phyloP scores from a whole-genome alignment of 2,797 vertebrate species.

The Sebastes flavidus region DNA sequence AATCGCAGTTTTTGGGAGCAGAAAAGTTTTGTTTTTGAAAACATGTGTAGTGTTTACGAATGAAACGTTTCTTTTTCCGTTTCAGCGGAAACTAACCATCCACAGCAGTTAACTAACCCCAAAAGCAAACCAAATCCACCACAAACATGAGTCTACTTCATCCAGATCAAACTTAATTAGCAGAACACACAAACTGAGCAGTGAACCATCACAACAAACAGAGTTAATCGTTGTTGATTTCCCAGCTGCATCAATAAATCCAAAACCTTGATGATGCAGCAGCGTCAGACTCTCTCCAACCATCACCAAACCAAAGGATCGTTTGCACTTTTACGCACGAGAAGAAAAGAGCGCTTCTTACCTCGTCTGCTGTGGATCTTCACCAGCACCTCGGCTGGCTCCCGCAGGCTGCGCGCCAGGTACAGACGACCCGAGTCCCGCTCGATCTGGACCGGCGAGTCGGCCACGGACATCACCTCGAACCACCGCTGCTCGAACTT shows the following conservation, averaged over 20 bases:
- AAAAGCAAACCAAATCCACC: not conserved
- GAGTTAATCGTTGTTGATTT: not conserved
- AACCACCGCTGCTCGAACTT: conserved; percentile 84
- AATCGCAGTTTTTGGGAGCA: not conserved
- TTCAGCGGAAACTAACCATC: not conserved
- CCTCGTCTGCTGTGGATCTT: conserved; percentile 82
- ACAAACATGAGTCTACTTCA: not conserved
- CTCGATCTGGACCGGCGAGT: conserved; percentile 82
- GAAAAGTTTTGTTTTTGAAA: no score
- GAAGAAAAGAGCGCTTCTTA: conserved; percentile 31
- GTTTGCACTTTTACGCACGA: conserved; percentile 11
- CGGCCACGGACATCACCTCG: conserved; percentile 77
- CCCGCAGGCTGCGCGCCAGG: conserved; percentile 68
- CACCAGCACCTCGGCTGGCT: conserved; percentile 75
- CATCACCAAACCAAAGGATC: not conserved
- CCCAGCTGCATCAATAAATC: not conserved
- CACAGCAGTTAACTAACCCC: not conserved
- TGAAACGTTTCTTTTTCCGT: not conserved
- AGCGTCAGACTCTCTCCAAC: not conserved
- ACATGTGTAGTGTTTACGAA: not conserved
- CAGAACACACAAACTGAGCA: not conserved
- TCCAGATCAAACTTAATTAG: not conserved
- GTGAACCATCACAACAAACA: not conserved
- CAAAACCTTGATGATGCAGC: not conserved
- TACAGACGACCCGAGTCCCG: conserved; percentile 86